Base-by-base conservation (phyloP, 37 sponge, comb jelly and placozoan genomes). In the Lycopodina hypogea region DNA sequence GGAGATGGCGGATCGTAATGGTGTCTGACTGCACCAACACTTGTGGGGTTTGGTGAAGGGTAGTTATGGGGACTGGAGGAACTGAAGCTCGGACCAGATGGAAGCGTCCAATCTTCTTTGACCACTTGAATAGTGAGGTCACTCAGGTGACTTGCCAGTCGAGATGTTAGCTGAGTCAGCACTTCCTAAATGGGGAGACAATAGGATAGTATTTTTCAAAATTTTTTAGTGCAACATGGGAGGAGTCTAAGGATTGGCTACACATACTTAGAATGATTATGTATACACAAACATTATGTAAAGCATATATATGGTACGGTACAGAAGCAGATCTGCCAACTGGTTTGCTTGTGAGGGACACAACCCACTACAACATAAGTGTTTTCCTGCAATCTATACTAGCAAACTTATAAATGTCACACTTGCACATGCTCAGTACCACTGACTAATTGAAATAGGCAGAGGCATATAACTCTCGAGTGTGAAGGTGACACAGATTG, bases 61-160 rank as follows among this genome's bases (percentile, higher is more conserved):
- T 34, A 52, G 66, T 8, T 15, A 29, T n/a, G 65, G 28, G 66
- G 2, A 12, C 45, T 41, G 14, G 52, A 64, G 51, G 35, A 45
- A n/a, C n/a, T n/a, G n/a, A n/a, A n/a, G 55, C 56, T 50, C 30
- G 66, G 70, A 70, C 70, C 36, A 38, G 70, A 51, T 12, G 91
- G 81, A 9, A 89, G 48, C 37, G 75, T 81, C 89, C 89, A 88
- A 73, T 95, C 95, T 34, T 95, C 95, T 57, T 95, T 95, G 39
- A 84, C 86, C 58, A 92, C 87, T 63, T 95, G 95, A 8, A 95
- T 80, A 15, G 95, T 95, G 55, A 95, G 90, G 79, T 95, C 88
- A 55, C 88, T 83, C 33, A 92, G 52, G 12, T 92, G 87, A 56
- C 87, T 79, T 40, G 95, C 78, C 58, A 95, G 75, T 0, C 84